phyloP scores from a whole-genome alignment of 2,888 invertebrate species.

The Dugesia japonica region DNA sequence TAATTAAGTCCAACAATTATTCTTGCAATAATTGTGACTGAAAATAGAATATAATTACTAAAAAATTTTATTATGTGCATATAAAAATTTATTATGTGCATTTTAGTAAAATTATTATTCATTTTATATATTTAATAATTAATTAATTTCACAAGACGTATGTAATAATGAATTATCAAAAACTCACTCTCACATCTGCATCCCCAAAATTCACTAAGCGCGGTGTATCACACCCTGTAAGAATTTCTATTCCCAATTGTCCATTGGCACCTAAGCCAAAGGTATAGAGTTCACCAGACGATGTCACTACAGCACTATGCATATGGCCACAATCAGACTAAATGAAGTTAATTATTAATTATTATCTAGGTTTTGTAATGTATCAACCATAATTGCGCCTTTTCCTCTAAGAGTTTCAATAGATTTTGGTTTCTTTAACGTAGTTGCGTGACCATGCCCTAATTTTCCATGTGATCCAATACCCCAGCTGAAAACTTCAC shows the following conservation, averaged over 20 bases:
- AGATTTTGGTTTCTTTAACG: slow-evolving; percentile 55
- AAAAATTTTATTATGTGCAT: too few species aligned
- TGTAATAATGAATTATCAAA: too few species aligned
- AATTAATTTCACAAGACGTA: too few species aligned
- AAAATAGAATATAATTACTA: too few species aligned
- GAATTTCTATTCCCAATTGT: background rate
- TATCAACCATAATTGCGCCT: slow-evolving; percentile 54
- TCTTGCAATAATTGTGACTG: too few species aligned
- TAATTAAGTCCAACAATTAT: too few species aligned
- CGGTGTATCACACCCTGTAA: background rate
- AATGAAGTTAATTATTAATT: slow-evolving; percentile 39
- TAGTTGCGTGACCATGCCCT: slow-evolving; percentile 56
- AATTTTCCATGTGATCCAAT: slow-evolving; percentile 57
- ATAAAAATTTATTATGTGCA: too few species aligned
- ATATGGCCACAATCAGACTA: slow-evolving; percentile 55
- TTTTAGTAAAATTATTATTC: too few species aligned
- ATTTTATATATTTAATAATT: too few species aligned
- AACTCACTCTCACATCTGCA: too few species aligned
- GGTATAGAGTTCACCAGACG: slow-evolving; percentile 55
- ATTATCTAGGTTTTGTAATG: too few species aligned
- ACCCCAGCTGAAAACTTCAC: slow-evolving; percentile 58
- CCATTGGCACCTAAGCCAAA: slow-evolving; percentile 49
- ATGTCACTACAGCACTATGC: slow-evolving; percentile 56
- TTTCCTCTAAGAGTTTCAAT: slow-evolving; percentile 55
- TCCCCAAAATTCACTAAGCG: background rate